phyloP scores from a whole-genome alignment of 2,113 vertebrate genomes.

The Rhinolophus ferrumequinum region DNA sequence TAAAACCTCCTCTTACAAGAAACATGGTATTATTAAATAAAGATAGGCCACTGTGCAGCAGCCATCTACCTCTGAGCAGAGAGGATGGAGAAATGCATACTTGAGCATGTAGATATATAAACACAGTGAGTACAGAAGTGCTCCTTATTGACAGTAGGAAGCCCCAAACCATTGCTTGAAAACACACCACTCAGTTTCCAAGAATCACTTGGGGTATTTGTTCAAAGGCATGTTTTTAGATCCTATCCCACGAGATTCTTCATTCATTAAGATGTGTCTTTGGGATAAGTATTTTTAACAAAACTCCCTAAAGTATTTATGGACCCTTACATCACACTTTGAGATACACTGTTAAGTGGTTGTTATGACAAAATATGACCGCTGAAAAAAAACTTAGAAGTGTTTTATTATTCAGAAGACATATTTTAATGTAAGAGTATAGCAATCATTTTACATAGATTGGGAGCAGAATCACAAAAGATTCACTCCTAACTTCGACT shows the following conservation, averaged over 20 bases:
- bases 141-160: not conserved
- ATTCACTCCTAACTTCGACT: not conserved
- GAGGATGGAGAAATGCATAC: not conserved
- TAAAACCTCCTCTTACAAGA: not conserved
- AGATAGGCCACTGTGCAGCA: not conserved
- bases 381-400: not conserved
- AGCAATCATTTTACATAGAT: not conserved
- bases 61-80: not conserved
- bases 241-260: not conserved
- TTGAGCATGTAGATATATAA: fast-evolving
- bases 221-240: not conserved
- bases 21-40: not conserved
- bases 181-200: not conserved
- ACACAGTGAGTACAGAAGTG: fast-evolving
- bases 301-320: not conserved
- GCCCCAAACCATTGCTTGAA: not conserved
- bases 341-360: not conserved
- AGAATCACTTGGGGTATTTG: not conserved
- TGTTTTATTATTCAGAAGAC: not conserved
- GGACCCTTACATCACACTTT: not conserved
- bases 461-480: not conserved
- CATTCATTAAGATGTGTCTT: not conserved
- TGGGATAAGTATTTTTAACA: constrained; percentile 21
- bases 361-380: not conserved
- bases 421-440: not conserved